These are phyloP conservation scores for Lagorchestes hirsutus DNA, from an alignment of 2,797 vertebrate species.

Conservation along the genomic window DNA sequence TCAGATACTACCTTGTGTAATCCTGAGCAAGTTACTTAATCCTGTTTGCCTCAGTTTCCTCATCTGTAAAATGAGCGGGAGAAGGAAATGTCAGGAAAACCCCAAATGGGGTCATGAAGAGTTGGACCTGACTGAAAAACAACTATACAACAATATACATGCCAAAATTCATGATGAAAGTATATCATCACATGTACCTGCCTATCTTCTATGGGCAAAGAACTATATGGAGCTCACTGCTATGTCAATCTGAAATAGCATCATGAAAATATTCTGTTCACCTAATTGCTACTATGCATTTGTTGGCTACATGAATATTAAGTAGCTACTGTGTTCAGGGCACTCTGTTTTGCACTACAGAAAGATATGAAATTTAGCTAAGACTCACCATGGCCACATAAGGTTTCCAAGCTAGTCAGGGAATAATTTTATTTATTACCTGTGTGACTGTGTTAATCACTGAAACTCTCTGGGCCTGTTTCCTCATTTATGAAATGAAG, in stretches of 20 bases:
- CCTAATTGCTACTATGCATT: neutral
- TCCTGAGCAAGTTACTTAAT: neutral
- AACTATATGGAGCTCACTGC: neutral
- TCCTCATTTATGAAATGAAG: neutral
- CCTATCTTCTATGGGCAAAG: neutral
- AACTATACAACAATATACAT: neutral
- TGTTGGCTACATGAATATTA: neutral
- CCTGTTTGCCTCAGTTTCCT: neutral
- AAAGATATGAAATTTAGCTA: neutral
- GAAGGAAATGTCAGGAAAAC: neutral
- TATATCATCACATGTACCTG: neutral
- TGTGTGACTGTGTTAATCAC: neutral
- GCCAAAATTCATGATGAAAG: neutral
- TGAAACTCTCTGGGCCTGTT: neutral
- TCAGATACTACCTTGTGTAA: neutral
- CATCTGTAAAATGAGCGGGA: neutral
- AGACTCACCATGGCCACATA: neutral
- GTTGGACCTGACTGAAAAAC: neutral
- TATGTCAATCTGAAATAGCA: neutral
- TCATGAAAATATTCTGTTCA: neutral
- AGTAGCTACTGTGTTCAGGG: neutral
- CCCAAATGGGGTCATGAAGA: neutral
- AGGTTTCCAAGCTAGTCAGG: neutral
- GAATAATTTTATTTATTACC: neutral
- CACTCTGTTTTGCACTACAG: neutral